phyloP scores from a whole-genome alignment of 2,888 invertebrate genomes.

The Agonum fuliginosum region DNA sequence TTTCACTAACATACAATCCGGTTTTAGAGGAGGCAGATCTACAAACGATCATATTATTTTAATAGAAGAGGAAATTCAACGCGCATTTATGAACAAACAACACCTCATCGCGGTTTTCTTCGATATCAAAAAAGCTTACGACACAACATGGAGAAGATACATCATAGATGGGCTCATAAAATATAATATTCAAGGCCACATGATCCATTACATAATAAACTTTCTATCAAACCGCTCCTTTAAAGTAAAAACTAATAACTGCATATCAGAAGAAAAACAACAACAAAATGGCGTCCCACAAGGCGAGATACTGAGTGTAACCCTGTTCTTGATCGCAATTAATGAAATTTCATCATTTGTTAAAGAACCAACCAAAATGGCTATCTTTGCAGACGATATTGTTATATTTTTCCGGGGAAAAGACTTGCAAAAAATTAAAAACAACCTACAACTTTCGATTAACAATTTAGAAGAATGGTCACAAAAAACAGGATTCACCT shows the following conservation, averaged over 20 bases:
- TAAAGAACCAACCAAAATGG: slow-evolving; percentile 7
- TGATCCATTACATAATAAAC: slow-evolving; percentile 15
- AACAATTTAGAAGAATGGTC: slow-evolving; percentile 43
- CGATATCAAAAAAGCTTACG: neutral
- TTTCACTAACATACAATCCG: slow-evolving; percentile 57
- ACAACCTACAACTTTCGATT: slow-evolving; percentile 45
- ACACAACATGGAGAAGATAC: neutral
- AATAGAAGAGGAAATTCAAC: slow-evolving; percentile 52
- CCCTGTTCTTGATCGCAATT: slow-evolving; percentile 59
- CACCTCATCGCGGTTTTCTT: slow-evolving; percentile 41
- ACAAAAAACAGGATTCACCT: slow-evolving; percentile 53
- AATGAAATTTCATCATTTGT: slow-evolving; percentile 47
- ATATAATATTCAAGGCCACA: neutral
- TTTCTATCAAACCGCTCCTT: neutral
- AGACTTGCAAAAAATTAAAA: slow-evolving; percentile 32
- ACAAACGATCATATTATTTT: slow-evolving; percentile 59
- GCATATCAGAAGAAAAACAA: neutral
- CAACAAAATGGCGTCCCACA: slow-evolving; percentile 15
- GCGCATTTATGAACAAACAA: slow-evolving; percentile 55
- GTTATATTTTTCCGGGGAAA: slow-evolving; percentile 49
- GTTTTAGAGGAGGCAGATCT: slow-evolving; percentile 58
- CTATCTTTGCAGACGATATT: slow-evolving; percentile 60
- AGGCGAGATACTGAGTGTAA: slow-evolving; percentile 53
- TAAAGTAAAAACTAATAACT: neutral
- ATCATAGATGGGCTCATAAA: slow-evolving; percentile 1